These are phyloP conservation scores for Piaya cayana DNA, from an alignment of 2,113 vertebrate genomes.

Conservation along the genomic window DNA sequence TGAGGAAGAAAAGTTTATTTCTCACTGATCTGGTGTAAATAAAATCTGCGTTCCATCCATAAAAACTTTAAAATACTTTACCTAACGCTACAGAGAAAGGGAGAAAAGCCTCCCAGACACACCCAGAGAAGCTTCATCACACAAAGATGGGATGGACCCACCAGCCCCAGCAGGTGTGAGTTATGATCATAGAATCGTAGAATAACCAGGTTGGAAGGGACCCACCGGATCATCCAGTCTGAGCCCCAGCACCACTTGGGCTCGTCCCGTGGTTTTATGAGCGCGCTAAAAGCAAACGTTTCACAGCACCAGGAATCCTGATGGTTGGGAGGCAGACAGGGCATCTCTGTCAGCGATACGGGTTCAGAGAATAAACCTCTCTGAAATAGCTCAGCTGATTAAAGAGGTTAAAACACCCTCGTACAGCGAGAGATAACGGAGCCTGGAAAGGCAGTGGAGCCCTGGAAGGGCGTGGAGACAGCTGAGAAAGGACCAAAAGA, in stretches of 20 bases:
- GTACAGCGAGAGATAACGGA: not conserved
- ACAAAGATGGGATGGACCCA: not conserved
- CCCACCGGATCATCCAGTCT: too few species aligned
- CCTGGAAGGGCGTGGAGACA: not conserved
- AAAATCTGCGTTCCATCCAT: not conserved
- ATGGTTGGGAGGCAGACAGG: not conserved
- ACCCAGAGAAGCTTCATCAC: not conserved
- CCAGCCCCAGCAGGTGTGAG: not conserved
- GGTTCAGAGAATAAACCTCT: not conserved
- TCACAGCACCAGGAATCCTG: not conserved
- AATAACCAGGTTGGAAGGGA: too few species aligned
- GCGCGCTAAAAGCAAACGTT: conserved; percentile 13
- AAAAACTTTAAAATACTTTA: not conserved
- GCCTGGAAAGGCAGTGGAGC: not conserved
- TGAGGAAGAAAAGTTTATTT: conserved; percentile 12
- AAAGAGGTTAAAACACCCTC: not conserved
- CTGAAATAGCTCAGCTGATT: conserved; percentile 6
- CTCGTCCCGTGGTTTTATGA: conserved; percentile 3
- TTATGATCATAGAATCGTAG: not conserved
- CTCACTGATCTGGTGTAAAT: not conserved
- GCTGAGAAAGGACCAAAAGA: not conserved
- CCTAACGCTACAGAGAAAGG: not conserved
- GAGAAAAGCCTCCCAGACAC: not conserved
- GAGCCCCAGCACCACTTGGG: not conserved
- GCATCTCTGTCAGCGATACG: not conserved